Conservation (phyloP, 2,797 vertebrate genomes). For the Macropodus opercularis region DNA sequence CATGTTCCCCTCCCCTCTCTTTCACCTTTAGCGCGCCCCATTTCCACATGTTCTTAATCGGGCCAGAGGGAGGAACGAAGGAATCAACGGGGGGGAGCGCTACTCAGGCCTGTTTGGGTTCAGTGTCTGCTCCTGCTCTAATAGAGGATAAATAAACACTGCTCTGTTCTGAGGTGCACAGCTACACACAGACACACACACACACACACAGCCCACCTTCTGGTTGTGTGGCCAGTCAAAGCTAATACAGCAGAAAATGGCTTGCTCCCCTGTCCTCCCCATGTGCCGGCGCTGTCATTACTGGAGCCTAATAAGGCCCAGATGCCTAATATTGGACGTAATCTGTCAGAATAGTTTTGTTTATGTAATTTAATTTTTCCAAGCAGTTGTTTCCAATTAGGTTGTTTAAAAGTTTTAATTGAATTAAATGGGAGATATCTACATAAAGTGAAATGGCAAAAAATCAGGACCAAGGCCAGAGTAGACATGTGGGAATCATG, state of each 20-base stretch:
- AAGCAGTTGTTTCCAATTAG: slow-evolving; percentile 87
- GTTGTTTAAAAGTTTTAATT: slow-evolving; percentile 86
- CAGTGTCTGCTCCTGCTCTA: slow-evolving; percentile 77
- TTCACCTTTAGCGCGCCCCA: slow-evolving; percentile 65
- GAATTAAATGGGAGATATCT: slow-evolving; percentile 84
- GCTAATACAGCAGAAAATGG: slow-evolving; percentile 79
- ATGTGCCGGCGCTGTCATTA: slow-evolving; percentile 78
- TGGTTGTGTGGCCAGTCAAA: slow-evolving; percentile 67
- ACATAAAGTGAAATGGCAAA: slow-evolving; percentile 68
- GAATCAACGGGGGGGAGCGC: slow-evolving; percentile 15
- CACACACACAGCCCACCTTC: slow-evolving; percentile 49
- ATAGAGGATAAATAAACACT: slow-evolving; percentile 84
- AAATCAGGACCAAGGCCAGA: slow-evolving; percentile 46
- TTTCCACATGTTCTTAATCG: slow-evolving; percentile 77
- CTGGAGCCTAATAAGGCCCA: slow-evolving; percentile 82
- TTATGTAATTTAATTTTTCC: slow-evolving; percentile 85
- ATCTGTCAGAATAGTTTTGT: slow-evolving; percentile 85
- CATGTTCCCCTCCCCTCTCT: slow-evolving; percentile 40
- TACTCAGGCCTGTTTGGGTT: slow-evolving; percentile 75
- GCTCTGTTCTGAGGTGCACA: slow-evolving; percentile 64
- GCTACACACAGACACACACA: slow-evolving; percentile 29
- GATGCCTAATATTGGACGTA: slow-evolving; percentile 87
- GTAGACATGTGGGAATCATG: slow-evolving; percentile 70
- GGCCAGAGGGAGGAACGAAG: slow-evolving; percentile 47
- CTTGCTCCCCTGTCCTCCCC: slow-evolving; percentile 56